These are phyloP conservation scores for Psittacus erithacus DNA, from an alignment of 2,113 vertebrate species.

Conservation along the genomic window DNA sequence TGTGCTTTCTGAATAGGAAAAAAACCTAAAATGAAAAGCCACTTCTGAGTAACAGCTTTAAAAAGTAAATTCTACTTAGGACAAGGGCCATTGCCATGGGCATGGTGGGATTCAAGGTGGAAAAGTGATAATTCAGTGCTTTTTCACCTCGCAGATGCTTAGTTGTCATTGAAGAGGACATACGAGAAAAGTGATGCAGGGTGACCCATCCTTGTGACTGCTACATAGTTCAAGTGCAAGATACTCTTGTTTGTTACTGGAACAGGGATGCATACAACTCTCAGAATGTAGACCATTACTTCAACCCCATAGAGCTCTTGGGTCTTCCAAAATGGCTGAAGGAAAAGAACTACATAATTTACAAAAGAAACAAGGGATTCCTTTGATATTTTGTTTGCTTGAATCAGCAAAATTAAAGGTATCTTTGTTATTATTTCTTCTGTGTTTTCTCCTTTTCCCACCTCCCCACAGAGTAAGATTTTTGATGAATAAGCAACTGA, in stretches of 20 bases:
- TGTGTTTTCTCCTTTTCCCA: neutral
- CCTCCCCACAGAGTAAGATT: neutral
- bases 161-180: neutral
- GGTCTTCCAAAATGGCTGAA: neutral
- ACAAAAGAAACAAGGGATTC: neutral
- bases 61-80: neutral
- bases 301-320: neutral
- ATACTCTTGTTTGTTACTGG: neutral
- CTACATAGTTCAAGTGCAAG: neutral
- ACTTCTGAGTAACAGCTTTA: neutral
- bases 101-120: neutral
- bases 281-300: neutral
- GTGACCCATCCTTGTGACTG: neutral
- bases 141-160: neutral
- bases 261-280: neutral
- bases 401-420: neutral
- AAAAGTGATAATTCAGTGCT: neutral
- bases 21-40: neutral
- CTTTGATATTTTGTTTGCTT: neutral
- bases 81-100: neutral
- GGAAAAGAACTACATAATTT: neutral
- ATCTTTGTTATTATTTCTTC: neutral
- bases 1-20: neutral
- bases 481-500: neutral
- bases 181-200: neutral